Base-by-base conservation (phyloP, 1,140 invertebrate genomes). In the Drosophila mojavensis region DNA sequence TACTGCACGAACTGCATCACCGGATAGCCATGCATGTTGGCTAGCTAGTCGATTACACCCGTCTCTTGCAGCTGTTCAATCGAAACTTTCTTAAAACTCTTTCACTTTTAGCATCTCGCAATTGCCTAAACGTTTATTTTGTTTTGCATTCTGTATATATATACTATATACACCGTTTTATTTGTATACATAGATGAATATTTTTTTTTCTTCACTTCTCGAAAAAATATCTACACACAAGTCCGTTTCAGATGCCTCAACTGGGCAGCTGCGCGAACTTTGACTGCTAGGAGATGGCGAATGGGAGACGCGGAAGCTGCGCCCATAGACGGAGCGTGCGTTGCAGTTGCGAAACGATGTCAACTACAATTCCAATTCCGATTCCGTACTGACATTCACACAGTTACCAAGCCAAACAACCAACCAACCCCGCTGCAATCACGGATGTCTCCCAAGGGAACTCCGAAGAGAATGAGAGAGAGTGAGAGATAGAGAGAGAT, bases 1-100 rank as follows among this genome's bases (percentile, higher is more conserved):
- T 94, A 94, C 70, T 94, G 93, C 58, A 94, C 93, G 71, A 94
- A 93, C 83, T 94, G 94, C 94, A 94, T 94, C 66, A 94, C 93
- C 50, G 94, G 94, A 93, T 94, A 94, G 30, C 93, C 94, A 75
- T 94, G 94, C 94, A 94, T 94, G 36, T 60, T 81, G 74, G 4
- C 39, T 54, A 41, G 54, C 4, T 41, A 36, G 43, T 15, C 6
- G 7, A 17, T 17, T 17, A n/a, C 5, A 3, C n/a, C 43, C 15
- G 43, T 15, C 7, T 50, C 1, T 50, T 50, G 5, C 11, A 51
- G 24, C 6, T 4, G 28, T 30, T 30, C 13, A 53, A n/a, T n/a
- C 3, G 10, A 39, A 39, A 39, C 13, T 26, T 43, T 7, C 24
- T 13, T 28, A 28, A 17, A 59, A 28, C 24, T 13, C 20, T 28